Conservation (phyloP, 1,140 invertebrate genomes). For the Globodera rostochiensis region DNA sequence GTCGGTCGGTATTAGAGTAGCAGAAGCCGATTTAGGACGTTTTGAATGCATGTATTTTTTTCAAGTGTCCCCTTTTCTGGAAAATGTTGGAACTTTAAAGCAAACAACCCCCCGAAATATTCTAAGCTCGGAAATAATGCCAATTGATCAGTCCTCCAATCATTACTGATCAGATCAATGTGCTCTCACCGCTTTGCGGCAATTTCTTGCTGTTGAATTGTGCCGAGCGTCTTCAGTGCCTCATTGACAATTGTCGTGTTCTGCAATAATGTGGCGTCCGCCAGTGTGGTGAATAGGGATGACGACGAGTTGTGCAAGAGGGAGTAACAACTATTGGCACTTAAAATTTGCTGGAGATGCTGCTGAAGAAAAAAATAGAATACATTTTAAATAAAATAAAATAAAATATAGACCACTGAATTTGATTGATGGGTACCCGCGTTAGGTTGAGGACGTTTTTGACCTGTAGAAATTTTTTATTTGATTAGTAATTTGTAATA, state of each 20-base stretch:
- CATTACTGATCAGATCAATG: too few species aligned
- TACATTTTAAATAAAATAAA: neutral
- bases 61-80: too few species aligned
- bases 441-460: slow-evolving; percentile 23
- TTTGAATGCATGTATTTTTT: too few species aligned
- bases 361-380: neutral
- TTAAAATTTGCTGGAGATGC: slow-evolving; percentile 9
- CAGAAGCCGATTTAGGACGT: too few species aligned
- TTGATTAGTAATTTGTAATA: neutral
- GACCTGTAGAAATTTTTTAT: neutral
- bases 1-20: too few species aligned
- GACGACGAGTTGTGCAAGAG: neutral
- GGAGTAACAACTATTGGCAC: neutral
- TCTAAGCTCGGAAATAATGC: too few species aligned
- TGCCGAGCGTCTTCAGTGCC: slow-evolving; percentile 10
- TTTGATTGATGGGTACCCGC: neutral
- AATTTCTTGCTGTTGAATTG: slow-evolving; percentile 25
- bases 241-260: slow-evolving; percentile 8
- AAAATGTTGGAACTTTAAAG: too few species aligned
- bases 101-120: too few species aligned
- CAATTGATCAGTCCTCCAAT: too few species aligned
- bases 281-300: slow-evolving; percentile 17
- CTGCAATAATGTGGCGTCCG: slow-evolving; percentile 17
- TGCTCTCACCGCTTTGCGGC: slow-evolving; percentile 19
- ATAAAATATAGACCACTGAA: neutral